Conservation (phyloP, 2,797 vertebrate species). For the Enteromius paludinosus region DNA sequence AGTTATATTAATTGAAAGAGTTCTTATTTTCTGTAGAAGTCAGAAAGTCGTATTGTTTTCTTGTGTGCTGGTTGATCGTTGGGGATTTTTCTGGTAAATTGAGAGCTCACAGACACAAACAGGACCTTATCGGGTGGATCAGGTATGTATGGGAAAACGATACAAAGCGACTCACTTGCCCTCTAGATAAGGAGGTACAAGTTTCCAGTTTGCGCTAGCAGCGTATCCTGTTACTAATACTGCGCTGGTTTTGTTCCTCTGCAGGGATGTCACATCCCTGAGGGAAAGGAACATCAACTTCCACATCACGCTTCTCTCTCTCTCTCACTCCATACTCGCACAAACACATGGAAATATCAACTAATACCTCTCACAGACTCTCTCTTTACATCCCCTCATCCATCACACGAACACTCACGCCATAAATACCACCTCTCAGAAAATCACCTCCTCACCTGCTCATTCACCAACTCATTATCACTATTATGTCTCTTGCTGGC, state of each 20-base stretch:
- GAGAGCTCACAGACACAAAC: slow-evolving; percentile 66
- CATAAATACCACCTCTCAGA: not conserved
- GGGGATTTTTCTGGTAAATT: slow-evolving; percentile 76
- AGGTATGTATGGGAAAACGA: slow-evolving; percentile 80
- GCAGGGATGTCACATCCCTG: slow-evolving; percentile 70
- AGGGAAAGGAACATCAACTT: slow-evolving; percentile 77
- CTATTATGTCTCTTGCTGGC: slow-evolving; percentile 3
- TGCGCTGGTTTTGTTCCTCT: slow-evolving; percentile 79
- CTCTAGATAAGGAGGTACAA: slow-evolving; percentile 85
- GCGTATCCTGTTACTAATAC: slow-evolving; percentile 90
- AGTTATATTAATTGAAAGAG: slow-evolving; percentile 44
- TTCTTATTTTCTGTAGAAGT: slow-evolving; percentile 25
- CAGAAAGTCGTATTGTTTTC: slow-evolving; percentile 52
- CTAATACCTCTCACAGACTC: slow-evolving; percentile 20
- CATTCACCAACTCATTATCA: not conserved
- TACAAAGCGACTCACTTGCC: slow-evolving; percentile 76
- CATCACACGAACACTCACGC: slow-evolving; percentile 25
- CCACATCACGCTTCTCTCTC: slow-evolving; percentile 69
- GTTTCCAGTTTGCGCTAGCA: slow-evolving; percentile 81
- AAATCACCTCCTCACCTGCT: not conserved
- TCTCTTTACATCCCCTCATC: slow-evolving; percentile 6
- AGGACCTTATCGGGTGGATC: slow-evolving; percentile 76
- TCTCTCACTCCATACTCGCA: slow-evolving; percentile 53
- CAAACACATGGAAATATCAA: slow-evolving; percentile 34
- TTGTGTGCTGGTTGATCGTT: slow-evolving; percentile 65